Percentiles rank a stretch among this genome's conserved stretches.
These are phyloP conservation scores for Pseudochirops cupreus DNA, from an alignment of 2,797 vertebrate genomes.

Conservation along the genomic window DNA sequence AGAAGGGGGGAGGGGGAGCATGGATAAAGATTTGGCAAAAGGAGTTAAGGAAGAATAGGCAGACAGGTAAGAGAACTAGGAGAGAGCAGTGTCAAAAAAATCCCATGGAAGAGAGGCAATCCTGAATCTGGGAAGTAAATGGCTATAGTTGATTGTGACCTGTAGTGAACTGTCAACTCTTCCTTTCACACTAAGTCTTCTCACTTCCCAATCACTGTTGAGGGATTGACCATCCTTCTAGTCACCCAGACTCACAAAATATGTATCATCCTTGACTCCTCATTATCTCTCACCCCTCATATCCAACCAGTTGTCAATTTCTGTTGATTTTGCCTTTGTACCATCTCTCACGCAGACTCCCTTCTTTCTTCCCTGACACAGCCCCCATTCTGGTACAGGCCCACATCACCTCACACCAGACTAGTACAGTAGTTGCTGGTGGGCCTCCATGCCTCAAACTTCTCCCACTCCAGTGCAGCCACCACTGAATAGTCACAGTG, in stretches of 20 bases:
- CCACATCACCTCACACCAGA: background rate
- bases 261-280: background rate
- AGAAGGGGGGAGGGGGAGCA: too few species aligned
- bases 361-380: too few species aligned
- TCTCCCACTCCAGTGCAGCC: background rate
- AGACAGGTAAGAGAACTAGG: background rate
- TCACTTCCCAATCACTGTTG: too few species aligned
- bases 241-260: too few species aligned
- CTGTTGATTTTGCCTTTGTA: background rate
- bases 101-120: background rate
- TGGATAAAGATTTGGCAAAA: background rate
- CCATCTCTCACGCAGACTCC: too few species aligned
- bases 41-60: background rate
- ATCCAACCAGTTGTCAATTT: accelerated
- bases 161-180: background rate
- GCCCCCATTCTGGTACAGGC: background rate
- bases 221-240: background rate
- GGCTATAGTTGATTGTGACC: too few species aligned
- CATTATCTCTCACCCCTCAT: background rate
- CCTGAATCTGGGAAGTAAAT: background rate
- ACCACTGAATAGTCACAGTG: background rate
- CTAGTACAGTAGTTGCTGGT: background rate
- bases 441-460: too few species aligned
- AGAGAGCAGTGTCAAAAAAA: background rate
- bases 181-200: too few species aligned